A percentile compares a stretch with the other conserved stretches of the same genome.
phyloP scores from a whole-genome alignment of 2,888 invertebrate genomes.

The Fissipunctia ypsillon region DNA sequence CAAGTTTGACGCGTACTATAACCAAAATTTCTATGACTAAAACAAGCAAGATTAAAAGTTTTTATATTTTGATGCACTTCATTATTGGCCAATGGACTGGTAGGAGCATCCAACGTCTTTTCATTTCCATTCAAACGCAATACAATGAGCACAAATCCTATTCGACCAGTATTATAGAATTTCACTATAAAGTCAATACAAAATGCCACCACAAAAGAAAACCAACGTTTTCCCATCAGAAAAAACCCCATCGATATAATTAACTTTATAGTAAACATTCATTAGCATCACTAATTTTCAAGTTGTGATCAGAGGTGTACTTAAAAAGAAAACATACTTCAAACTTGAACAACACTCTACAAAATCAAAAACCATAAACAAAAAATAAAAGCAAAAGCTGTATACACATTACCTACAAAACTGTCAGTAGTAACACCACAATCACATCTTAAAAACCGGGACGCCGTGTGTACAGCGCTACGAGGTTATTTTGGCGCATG shows the following conservation, averaged over 20 bases:
- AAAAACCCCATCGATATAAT: slow-evolving; percentile 21
- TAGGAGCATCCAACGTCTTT: background rate
- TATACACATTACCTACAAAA: slow-evolving; percentile 29
- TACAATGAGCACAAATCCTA: slow-evolving; percentile 40
- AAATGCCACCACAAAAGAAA: slow-evolving; percentile 5
- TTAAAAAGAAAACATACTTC: slow-evolving; percentile 10
- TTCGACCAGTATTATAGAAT: slow-evolving; percentile 27
- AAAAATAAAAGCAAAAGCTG: slow-evolving; percentile 18
- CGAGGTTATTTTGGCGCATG: slow-evolving; percentile 11
- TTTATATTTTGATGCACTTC: background rate
- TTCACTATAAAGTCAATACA: slow-evolving; percentile 40
- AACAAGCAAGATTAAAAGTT: background rate
- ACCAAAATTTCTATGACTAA: background rate
- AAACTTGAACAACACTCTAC: slow-evolving; percentile 16
- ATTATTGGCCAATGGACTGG: slow-evolving; percentile 8
- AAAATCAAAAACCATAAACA: slow-evolving; percentile 28
- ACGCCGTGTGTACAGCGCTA: slow-evolving; percentile 22
- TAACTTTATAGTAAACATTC: slow-evolving; percentile 51
- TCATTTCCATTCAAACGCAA: slow-evolving; percentile 19
- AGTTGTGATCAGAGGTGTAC: slow-evolving; percentile 26
- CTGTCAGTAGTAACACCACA: slow-evolving; percentile 38
- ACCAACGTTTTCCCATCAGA: background rate
- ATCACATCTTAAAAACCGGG: slow-evolving; percentile 50
- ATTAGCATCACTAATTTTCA: slow-evolving; percentile 23
- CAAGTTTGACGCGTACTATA: too few relatives aligned